Percentiles rank a stretch among this genome's conserved stretches.
These are phyloP conservation scores for Lamellibrachia columna DNA, from an alignment of 2,888 invertebrate genomes.

Conservation along the genomic window DNA sequence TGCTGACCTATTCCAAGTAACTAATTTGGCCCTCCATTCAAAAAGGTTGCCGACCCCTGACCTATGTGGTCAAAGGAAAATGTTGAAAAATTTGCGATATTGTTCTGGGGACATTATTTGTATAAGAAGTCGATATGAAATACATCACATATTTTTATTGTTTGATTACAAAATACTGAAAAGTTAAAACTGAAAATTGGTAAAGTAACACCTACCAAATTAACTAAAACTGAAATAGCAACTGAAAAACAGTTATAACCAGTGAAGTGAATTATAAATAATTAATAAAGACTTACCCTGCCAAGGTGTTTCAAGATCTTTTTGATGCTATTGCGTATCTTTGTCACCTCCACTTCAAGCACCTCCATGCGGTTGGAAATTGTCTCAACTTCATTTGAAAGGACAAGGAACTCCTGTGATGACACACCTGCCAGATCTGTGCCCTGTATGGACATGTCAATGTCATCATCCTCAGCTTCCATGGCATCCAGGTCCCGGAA, in stretches of 20 bases:
- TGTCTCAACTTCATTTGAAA: not conserved
- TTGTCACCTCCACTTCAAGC: conserved; percentile 3
- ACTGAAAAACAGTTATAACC: not conserved
- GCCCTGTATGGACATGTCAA: not conserved
- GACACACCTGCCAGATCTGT: not conserved
- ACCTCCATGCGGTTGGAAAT: conserved; percentile 7
- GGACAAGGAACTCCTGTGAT: conserved; percentile 6
- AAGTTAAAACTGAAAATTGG: too few species aligned
- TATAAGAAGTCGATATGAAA: too few species aligned
- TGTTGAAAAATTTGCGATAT: too few species aligned
- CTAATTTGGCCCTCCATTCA: too few species aligned
- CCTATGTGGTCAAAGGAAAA: too few species aligned
- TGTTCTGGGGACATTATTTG: too few species aligned
- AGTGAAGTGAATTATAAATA: not conserved
- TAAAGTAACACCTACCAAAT: too few species aligned
- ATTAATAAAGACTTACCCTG: not conserved
- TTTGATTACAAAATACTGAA: too few species aligned
- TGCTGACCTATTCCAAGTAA: too few species aligned
- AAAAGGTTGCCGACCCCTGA: too few species aligned
- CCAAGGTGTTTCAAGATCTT: not conserved
- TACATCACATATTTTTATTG: too few species aligned
- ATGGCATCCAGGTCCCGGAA: conserved; percentile 11
- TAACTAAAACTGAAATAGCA: not conserved
- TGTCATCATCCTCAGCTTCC: not conserved
- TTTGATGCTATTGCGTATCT: not conserved